Evolutionary conservation across 2,888 invertebrate species (phyloP), one percentile per base, ranked within the genome.

Genomic region (Acrobasis repandana): DNA sequence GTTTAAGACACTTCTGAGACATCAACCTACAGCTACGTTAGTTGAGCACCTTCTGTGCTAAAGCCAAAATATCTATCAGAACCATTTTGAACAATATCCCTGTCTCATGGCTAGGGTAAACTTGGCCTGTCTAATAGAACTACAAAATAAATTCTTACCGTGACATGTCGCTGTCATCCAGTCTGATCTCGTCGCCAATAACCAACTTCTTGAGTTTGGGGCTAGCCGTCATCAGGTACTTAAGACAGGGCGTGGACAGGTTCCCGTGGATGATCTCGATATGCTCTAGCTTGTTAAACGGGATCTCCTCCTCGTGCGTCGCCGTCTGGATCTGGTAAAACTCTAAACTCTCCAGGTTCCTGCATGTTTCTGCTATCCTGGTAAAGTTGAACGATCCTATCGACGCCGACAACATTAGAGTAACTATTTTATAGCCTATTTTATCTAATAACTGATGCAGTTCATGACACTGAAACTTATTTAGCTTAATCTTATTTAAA

Each of bases 181-280:
- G 86, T 64, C 93, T 93, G 14, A 95, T 91, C 69, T 93, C 93
- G 73, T 95, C 95, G 0, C 95, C 94, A 1, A 95, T 94, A 47
- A 95, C 88, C 38, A 95, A 82, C 69, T 94, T 94, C 70, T 93
- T 93, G 9, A 94, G 85, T 50, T 91, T 93, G 5, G 94, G 94
- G 65, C 93, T 89, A 60, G 93, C 92, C 56, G 93, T 94, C 80
- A 95, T 93, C 28, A 95, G 80, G 68, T 93, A 93, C 74, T 93
- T 95, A 8, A 95, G 83, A 63, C 93, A 92, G 0, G 90, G 86
- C 62, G 93, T 84, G 14, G 92, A 91, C 57, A 95, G 83, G 59
- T 95, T 94, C 56, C 95, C 94, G 74, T 95, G 94, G 18, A 95
- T 90, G 58, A 95, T 93, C 79, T 95, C 95, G 54, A 95, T 84